phyloP scores from a whole-genome alignment of 2,113 vertebrate species.

The Picathartes gymnocephalus region DNA sequence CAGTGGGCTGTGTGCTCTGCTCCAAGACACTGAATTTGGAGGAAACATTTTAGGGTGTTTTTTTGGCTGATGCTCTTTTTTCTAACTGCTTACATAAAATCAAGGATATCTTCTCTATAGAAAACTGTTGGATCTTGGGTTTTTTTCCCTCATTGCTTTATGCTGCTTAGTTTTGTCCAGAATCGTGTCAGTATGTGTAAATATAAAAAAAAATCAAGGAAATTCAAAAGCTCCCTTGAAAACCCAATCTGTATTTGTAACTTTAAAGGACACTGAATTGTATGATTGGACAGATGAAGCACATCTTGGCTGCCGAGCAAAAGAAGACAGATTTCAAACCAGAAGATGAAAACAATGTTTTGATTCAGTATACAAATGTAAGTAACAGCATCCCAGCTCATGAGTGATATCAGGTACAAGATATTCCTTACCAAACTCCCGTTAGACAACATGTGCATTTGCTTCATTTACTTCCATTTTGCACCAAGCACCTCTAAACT shows the following conservation, averaged over 20 bases:
- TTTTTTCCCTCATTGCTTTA: background rate
- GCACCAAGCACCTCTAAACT: background rate
- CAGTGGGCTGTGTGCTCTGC: background rate
- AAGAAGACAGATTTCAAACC: constrained; percentile 99
- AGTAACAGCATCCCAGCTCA: constrained; percentile 57
- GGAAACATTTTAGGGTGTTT: background rate
- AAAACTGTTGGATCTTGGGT: background rate
- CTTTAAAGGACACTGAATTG: constrained; percentile 93
- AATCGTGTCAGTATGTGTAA: background rate
- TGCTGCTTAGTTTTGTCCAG: background rate
- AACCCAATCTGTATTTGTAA: constrained; percentile 22
- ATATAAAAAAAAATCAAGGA: background rate
- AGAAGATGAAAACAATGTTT: constrained; percentile 96
- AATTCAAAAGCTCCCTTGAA: background rate
- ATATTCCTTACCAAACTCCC: background rate
- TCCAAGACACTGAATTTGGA: background rate
- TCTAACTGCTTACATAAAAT: background rate
- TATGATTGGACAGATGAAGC: constrained; percentile 98
- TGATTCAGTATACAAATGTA: constrained; percentile 96
- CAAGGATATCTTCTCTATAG: background rate
- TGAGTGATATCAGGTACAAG: background rate
- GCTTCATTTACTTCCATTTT: background rate
- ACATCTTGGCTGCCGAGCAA: constrained; percentile 93
- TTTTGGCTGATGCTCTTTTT: background rate
- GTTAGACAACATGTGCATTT: background rate